Evolutionary conservation across 2,113 vertebrate genomes (phyloP), one percentile per base, ranked within the genome.

Genomic region (Ariopsis seemanni): DNA sequence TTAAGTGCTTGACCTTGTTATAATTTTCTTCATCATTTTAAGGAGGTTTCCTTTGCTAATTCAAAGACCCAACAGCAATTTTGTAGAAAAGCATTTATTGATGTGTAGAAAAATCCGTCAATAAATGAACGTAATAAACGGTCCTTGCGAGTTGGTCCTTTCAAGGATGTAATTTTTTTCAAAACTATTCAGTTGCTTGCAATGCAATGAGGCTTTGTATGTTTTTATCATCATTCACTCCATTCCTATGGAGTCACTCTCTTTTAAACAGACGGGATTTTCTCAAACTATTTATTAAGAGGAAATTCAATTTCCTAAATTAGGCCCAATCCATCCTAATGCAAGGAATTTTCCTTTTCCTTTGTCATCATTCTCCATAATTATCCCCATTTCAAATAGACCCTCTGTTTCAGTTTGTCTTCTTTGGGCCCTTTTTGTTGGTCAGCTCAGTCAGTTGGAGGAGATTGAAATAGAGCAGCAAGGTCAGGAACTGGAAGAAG

Each of bases 401-500:
- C 50, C 67, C 72, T 52, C 57, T 50, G 50, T 57, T 74, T 96
- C 94, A 98, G 93, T 94, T 95, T 14, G 53, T 92, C 94, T 99
- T 99, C 95, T 97, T 99, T 89, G 95, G 96, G 88, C 85, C 94
- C 92, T 92, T 95, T 84, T 86, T 95, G 63, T 87, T 92, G 71
- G 88, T 93, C 2, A 93, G 91, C 86, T 95, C 94, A 88, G 94
- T 97, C 86, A 99, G 94, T 83, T 97, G 94, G 55, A 98, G 82
- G 0, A 96, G 8, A 57, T 97, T 97, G 85, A 99, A 99, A 87
- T 99, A 97, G 0, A 95, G 0, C 87, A 96, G 91, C 82, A 96
- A 96, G 1, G 96, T 92, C 27, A 98, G 74, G 84, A 99, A 99
- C 72, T 99, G 96, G 8, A 95, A 79, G 86, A 96, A 99, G 89